These are phyloP conservation scores for Brachyistius frenatus DNA, from an alignment of 2,113 vertebrate genomes.

Conservation along the genomic window DNA sequence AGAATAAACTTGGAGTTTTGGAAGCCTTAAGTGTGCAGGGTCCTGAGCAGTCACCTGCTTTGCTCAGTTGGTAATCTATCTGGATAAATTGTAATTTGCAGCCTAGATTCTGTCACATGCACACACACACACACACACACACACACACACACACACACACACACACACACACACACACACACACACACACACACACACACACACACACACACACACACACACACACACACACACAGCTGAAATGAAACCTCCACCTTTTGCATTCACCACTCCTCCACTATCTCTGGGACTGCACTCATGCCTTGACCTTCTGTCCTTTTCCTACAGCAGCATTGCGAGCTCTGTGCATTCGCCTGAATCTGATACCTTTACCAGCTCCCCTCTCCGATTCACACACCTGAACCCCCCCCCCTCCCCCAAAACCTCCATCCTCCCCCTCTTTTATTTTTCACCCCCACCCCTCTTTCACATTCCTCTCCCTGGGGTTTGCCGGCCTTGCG, in stretches of 20 bases:
- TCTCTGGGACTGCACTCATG: conserved; percentile 44
- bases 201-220: background rate
- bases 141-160: too few relatives aligned
- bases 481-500: conserved; percentile 39
- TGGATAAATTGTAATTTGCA: background rate
- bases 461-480: conserved; percentile 66
- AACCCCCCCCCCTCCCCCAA: background rate
- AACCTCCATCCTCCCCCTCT: background rate
- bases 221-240: conserved; percentile 11
- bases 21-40: too few relatives aligned
- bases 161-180: too few relatives aligned
- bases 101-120: background rate
- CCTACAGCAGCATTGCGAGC: conserved; percentile 27
- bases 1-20: too few relatives aligned
- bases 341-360: conserved; percentile 45
- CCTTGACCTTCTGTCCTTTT: conserved; percentile 52
- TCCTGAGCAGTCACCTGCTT: background rate
- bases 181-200: too few relatives aligned
- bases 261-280: background rate
- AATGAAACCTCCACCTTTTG: conserved; percentile 20
- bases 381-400: conserved; percentile 37
- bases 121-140: background rate
- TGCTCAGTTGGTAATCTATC: background rate
- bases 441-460: conserved; percentile 49
- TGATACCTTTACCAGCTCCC: conserved; percentile 52